These are phyloP conservation scores for Thryonomys swinderianus DNA, from an alignment of 2,113 vertebrate genomes.

Conservation along the genomic window DNA sequence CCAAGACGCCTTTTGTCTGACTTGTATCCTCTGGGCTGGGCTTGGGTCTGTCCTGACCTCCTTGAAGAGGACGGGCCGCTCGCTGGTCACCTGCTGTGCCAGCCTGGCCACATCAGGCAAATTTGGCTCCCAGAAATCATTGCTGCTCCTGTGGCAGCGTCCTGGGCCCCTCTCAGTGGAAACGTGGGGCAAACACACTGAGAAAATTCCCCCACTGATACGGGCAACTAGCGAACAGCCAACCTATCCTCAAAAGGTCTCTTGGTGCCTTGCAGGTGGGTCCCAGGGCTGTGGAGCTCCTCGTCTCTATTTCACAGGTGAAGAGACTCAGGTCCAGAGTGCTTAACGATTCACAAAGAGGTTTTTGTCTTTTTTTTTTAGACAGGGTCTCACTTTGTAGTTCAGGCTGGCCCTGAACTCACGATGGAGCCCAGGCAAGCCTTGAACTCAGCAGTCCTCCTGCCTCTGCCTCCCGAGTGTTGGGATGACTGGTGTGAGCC, in stretches of 20 bases:
- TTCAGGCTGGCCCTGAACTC: no score
- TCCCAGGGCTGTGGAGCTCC: not conserved
- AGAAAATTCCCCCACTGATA: conserved; percentile 40
- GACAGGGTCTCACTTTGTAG: no score
- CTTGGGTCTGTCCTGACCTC: not conserved
- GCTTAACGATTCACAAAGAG: not conserved
- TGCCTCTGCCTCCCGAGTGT: no score
- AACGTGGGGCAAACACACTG: conserved; percentile 67
- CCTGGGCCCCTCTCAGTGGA: conserved; percentile 37
- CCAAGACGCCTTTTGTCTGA: not conserved
- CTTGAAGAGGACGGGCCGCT: not conserved
- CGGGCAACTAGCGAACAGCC: not conserved
- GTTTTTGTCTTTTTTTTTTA: no score
- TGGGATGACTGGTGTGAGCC: no score
- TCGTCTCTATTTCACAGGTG: not conserved
- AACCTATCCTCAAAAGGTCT: not conserved
- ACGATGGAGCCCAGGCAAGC: no score
- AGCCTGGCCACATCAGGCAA: not conserved
- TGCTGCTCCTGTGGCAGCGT: conserved; percentile 65
- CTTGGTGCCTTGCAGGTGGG: not conserved
- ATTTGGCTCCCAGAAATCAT: not conserved
- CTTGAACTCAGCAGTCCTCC: no score
- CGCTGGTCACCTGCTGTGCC: conserved; percentile 48
- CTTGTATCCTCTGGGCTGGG: not conserved
- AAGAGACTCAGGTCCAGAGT: not conserved